Base-by-base conservation (phyloP, 2,113 vertebrate genomes). In the Myrmecophaga tridactyla region DNA sequence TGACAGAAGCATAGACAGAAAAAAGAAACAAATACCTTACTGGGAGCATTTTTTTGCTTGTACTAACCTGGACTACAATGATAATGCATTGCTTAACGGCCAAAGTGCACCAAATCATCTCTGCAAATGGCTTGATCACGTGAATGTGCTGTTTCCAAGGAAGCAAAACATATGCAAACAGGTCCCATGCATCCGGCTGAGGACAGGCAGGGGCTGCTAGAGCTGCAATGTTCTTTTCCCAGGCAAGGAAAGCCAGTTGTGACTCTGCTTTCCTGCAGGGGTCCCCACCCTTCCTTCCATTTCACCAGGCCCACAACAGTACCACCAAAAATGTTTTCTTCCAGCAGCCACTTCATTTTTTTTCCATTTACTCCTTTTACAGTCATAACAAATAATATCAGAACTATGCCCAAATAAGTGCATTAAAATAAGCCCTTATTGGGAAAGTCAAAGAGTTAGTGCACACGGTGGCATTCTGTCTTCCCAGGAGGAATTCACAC, bases 111-210 rank as follows among this genome's bases (percentile, higher is more conserved):
- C 96, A 95, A 93, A 90, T 90, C 96, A 95, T 77, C 94, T 92
- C 90, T 43, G 95, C 36, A 2, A 97, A 95, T 29, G 18, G 86
- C 75, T 70, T 3, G 7, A 31, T 77, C 11, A 93, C 97, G 96
- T 93, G 96, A 97, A n/a, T 86, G 92, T 91, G 85, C 91, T 4
- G 53, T 90, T 75, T 95, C 97, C 97, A 97, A 97, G 97, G 97
- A 90, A 97, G 98, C 97, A 96, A 97, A 98, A 97, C 97, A 88
- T 46, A 96, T 63, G 96, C 98, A 98, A 98, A 97, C 92, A 97
- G 97, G 96, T 96, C 96, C 95, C 96, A 73, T 89, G 97, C 95
- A 89, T 95, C 70, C 72, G 96, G 60, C 94, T 86, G 69, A 95
- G 96, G 56, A 29, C 76, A 94, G 93, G 95, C 0, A 2, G 25